phyloP scores from a whole-genome alignment of 2,888 invertebrate species.

The Tupiocoris notatus region DNA sequence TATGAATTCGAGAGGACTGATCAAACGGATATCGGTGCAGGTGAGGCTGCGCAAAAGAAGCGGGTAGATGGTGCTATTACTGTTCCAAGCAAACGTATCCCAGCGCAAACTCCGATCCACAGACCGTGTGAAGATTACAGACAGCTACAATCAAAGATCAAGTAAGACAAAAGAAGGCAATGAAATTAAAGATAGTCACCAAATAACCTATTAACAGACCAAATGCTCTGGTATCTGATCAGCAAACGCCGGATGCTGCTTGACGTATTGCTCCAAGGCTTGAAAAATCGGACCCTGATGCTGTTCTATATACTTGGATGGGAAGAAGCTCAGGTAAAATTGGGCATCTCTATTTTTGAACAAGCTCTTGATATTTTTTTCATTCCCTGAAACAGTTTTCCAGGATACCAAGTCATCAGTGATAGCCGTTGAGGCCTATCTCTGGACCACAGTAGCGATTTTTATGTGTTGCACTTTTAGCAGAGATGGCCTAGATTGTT shows the following conservation, averaged over 20 bases:
- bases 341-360: conserved; percentile 39
- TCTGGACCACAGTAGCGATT: no score
- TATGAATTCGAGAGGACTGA: conserved; percentile 42
- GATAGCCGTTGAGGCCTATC: no score
- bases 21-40: conserved; percentile 35
- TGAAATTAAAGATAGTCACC: no score
- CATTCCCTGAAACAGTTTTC: not conserved
- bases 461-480: no score
- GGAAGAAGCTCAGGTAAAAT: conserved; percentile 25
- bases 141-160: no score
- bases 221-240: conserved; percentile 19
- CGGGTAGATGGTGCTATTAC: not conserved
- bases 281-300: not conserved
- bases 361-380: conserved; percentile 20
- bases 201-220: conserved; percentile 7
- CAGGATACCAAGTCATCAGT: not conserved
- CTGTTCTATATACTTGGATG: conserved; percentile 33
- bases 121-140: not conserved
- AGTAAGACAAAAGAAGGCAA: no score
- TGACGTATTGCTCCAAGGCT: not conserved
- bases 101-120: not conserved
- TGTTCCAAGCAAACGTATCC: not conserved
- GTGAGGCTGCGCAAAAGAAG: conserved; percentile 40
- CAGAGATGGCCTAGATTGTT: no score
- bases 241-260: not conserved